Conservation (phyloP, 1,140 invertebrate genomes). For the Tetramorium simillimum region DNA sequence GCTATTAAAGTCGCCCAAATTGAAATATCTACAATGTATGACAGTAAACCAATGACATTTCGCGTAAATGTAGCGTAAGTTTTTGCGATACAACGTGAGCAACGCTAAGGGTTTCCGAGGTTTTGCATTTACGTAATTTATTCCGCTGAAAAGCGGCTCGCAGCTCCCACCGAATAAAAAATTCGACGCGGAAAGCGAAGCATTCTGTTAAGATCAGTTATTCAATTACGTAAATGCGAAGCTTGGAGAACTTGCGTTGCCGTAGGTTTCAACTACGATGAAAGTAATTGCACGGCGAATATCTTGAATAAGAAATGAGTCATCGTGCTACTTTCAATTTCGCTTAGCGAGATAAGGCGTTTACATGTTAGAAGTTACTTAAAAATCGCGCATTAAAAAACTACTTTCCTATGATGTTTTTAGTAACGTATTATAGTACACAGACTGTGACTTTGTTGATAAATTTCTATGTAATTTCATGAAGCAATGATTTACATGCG, state of each 20-base stretch:
- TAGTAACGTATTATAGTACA: neutral
- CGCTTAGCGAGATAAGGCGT: neutral
- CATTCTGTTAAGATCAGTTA: neutral
- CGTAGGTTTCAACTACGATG: neutral
- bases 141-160: neutral
- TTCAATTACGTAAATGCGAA: constrained; percentile 32
- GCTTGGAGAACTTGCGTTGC: neutral
- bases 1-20: neutral
- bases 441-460: neutral
- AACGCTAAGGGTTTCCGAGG: neutral
- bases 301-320: neutral
- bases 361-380: neutral
- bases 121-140: constrained; percentile 19
- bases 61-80: neutral
- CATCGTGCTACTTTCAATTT: neutral
- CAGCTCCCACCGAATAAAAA: neutral
- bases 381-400: neutral
- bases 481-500: neutral
- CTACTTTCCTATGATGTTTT: neutral
- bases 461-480: neutral
- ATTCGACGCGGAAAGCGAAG: neutral
- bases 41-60: neutral
- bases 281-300: neutral
- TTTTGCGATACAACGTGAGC: neutral
- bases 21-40: neutral